A percentile compares a stretch with the other conserved stretches of the same genome.
Conservation (phyloP, 2,797 vertebrate genomes). For the Gallinago nigripennis region DNA sequence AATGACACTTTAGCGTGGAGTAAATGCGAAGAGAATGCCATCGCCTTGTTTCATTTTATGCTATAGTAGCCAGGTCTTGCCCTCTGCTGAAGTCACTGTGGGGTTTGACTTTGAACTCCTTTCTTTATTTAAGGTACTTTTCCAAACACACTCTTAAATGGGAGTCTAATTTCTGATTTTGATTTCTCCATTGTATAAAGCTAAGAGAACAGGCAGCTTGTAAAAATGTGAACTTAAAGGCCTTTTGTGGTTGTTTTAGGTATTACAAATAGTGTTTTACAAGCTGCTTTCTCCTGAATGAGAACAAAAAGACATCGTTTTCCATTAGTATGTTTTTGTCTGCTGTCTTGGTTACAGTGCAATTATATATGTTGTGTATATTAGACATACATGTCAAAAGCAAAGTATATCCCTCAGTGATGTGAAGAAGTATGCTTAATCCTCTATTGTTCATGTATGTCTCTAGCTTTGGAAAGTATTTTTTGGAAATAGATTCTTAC, state of each 20-base stretch:
- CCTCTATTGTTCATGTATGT: neutral
- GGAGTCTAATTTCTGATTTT: neutral
- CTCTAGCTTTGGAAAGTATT: neutral
- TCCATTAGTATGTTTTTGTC: neutral
- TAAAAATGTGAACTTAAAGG: neutral
- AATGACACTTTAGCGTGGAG: neutral
- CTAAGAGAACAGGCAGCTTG: neutral
- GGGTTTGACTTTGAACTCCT: neutral
- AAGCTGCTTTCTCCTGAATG: neutral
- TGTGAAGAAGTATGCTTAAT: neutral
- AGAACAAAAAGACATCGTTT: neutral
- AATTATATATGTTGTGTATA: neutral
- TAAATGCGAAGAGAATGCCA: neutral
- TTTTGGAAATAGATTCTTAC: conserved; percentile 5
- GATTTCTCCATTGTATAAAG: neutral
- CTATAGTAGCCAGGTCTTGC: neutral
- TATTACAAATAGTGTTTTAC: neutral
- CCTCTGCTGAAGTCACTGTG: neutral
- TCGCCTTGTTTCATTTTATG: neutral
- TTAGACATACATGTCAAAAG: neutral
- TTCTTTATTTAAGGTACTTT: neutral
- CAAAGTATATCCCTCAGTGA: neutral
- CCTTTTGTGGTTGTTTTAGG: neutral
- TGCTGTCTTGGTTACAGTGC: neutral
- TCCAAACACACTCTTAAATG: neutral